phyloP scores from a whole-genome alignment of 2,113 vertebrate species.

The Baryphthengus martii region DNA sequence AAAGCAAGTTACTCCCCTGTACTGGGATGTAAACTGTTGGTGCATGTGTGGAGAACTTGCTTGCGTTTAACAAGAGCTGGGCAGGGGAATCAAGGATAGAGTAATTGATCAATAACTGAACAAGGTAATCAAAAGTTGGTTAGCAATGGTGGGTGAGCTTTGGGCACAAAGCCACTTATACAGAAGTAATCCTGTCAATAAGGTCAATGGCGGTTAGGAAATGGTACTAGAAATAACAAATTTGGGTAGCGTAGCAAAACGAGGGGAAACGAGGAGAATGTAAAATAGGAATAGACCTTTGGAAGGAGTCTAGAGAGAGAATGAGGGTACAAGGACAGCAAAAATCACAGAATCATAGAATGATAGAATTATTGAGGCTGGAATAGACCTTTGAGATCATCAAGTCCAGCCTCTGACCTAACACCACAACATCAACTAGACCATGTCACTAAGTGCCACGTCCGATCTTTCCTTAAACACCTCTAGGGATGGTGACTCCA shows the following conservation, averaged over 20 bases:
- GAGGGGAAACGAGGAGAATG: background rate
- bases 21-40: background rate
- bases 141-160: background rate
- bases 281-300: background rate
- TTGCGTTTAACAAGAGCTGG: accelerated
- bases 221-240: background rate
- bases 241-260: background rate
- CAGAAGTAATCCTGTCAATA: background rate
- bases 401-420: too few species aligned
- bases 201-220: accelerated
- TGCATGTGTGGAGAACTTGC: accelerated
- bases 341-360: too few species aligned
- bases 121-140: background rate
- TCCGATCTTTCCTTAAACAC: too few species aligned
- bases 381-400: too few species aligned
- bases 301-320: background rate
- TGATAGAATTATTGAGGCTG: too few species aligned
- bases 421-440: too few species aligned
- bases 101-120: background rate
- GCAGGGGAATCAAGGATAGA: background rate
- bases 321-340: accelerated
- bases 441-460: too few species aligned
- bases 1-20: background rate
- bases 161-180: background rate
- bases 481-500: too few species aligned